Conservation (phyloP, 2,888 invertebrate genomes). For the Odiellus spinosus region DNA sequence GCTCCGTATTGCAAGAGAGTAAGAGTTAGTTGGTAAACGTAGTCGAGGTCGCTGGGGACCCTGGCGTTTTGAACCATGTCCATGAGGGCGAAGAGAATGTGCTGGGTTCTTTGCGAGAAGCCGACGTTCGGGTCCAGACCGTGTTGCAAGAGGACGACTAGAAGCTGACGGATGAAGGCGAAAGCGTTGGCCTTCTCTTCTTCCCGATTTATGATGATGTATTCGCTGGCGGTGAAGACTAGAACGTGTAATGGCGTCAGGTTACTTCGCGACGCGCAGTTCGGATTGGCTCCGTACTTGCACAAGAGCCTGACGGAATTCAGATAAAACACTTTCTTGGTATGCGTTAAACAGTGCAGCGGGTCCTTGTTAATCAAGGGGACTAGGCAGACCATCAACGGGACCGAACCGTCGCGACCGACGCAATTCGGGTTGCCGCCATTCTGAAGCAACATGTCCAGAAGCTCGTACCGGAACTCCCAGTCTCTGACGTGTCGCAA, state of each 20-base stretch:
- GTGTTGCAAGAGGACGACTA: constrained; percentile 46
- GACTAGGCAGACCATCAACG: constrained; percentile 55
- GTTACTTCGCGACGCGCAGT: constrained; percentile 44
- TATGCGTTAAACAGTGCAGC: constrained; percentile 51
- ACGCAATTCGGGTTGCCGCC: constrained; percentile 51
- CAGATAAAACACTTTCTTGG: constrained; percentile 55
- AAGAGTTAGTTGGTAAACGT: constrained; percentile 50
- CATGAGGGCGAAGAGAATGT: constrained; percentile 48
- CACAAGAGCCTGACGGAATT: constrained; percentile 51
- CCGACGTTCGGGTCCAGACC: constrained; percentile 43
- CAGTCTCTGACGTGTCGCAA: constrained; percentile 50
- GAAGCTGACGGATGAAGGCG: constrained; percentile 49
- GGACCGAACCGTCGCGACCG: constrained; percentile 52
- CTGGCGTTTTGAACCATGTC: constrained; percentile 49
- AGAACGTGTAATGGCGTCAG: constrained; percentile 51
- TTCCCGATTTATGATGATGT: constrained; percentile 49
- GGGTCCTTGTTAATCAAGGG: constrained; percentile 58
- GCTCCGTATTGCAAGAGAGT: constrained; percentile 57
- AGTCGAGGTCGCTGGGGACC: constrained; percentile 46
- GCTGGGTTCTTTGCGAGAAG: constrained; percentile 44
- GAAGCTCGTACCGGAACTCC: constrained; percentile 45
- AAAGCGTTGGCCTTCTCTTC: constrained; percentile 40
- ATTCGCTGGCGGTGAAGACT: constrained; percentile 52
- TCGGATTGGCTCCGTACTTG: constrained; percentile 53
- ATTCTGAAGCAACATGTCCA: constrained; percentile 42